Conservation (phyloP, 1,140 invertebrate species). For the Drosophila azteca region DNA sequence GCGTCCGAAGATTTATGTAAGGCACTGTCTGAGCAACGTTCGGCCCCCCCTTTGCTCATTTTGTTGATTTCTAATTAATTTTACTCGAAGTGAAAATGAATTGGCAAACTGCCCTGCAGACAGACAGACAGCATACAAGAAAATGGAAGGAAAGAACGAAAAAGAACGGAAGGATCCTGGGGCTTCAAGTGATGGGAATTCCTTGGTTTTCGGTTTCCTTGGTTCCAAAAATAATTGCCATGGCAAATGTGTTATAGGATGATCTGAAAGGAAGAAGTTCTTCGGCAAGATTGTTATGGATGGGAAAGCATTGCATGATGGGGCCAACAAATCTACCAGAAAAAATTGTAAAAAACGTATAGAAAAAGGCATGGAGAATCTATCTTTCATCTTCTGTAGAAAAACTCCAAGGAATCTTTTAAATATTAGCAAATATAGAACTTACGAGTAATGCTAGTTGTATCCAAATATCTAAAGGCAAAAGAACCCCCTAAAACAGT, state of each 20-base stretch:
- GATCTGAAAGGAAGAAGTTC: not conserved
- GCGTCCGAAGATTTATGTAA: constrained; percentile 59
- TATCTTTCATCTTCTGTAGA: no score
- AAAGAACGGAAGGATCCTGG: constrained; percentile 10
- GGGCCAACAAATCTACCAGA: no score
- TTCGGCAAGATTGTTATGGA: no score
- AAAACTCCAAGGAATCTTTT: no score
- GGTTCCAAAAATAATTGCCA: constrained; percentile 25
- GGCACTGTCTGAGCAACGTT: constrained; percentile 26
- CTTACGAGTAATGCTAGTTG: no score
- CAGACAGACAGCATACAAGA: constrained; percentile 25
- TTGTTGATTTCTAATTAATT: constrained; percentile 78
- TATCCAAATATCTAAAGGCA: no score
- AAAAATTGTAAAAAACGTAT: no score
- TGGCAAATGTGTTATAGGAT: not conserved
- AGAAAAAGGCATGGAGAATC: no score
- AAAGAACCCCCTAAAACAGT: no score
- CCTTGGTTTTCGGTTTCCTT: not conserved
- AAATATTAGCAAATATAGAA: no score
- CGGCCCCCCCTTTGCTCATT: constrained; percentile 53
- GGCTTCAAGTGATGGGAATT: constrained; percentile 36
- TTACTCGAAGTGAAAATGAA: constrained; percentile 73
- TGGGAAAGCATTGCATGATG: no score
- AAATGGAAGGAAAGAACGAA: constrained; percentile 2
- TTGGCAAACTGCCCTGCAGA: constrained; percentile 68